A percentile compares a stretch with the other conserved stretches of the same genome.
phyloP scores from a whole-genome alignment of 2,113 vertebrate species.

The Opisthocomus hoazin region DNA sequence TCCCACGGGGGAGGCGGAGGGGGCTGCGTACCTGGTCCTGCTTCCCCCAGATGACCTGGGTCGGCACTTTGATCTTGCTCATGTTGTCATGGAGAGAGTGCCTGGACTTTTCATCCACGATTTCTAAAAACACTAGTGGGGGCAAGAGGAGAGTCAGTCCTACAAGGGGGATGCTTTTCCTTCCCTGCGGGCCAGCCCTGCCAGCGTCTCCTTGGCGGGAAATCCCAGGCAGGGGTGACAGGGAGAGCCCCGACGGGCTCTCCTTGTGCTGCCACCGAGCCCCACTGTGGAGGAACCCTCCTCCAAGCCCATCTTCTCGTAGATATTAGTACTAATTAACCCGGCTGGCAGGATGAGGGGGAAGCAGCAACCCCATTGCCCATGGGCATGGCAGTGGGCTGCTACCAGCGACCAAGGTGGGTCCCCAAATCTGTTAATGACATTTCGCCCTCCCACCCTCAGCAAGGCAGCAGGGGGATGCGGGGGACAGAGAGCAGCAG shows the following conservation, averaged over 20 bases:
- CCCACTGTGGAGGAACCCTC: background rate
- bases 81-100: slow-evolving; percentile 83
- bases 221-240: background rate
- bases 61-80: slow-evolving; percentile 82
- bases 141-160: slow-evolving; percentile 14
- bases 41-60: slow-evolving; percentile 93
- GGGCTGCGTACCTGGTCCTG: slow-evolving; percentile 84
- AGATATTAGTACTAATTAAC: background rate
- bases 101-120: slow-evolving; percentile 79
- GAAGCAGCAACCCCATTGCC: background rate
- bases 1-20: background rate
- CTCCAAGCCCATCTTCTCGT: background rate
- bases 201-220: background rate
- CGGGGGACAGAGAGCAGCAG: background rate
- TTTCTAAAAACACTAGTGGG: slow-evolving; percentile 84
- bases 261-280: background rate
- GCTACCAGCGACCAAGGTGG: background rate
- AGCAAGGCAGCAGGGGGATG: background rate
- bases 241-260: fast-evolving
- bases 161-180: background rate
- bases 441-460: background rate
- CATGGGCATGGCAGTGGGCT: fast-evolving
- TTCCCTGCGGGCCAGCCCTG: background rate
- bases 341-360: background rate
- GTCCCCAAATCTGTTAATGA: background rate